These are phyloP conservation scores for Leptatherina wallacei DNA, from an alignment of 2,797 vertebrate species.

Conservation along the genomic window DNA sequence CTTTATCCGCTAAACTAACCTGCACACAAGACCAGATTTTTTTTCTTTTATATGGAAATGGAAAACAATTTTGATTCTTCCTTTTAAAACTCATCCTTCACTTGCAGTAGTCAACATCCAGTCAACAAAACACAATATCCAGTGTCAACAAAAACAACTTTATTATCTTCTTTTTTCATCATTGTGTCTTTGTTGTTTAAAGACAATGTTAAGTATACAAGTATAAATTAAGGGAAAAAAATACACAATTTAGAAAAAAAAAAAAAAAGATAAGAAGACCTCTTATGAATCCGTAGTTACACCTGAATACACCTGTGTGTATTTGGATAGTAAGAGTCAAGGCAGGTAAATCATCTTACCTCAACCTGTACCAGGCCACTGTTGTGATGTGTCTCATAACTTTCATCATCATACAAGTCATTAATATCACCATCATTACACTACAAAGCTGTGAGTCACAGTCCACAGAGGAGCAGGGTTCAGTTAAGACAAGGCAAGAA, in stretches of 20 bases:
- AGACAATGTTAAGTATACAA: conserved; percentile 70
- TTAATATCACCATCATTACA: conserved; percentile 29
- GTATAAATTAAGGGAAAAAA: conserved; percentile 77
- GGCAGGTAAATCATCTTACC: conserved; percentile 57
- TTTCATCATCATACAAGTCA: conserved; percentile 24
- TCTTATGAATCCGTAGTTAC: conserved; percentile 59
- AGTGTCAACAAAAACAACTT: conserved; percentile 78
- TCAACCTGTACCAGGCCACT: conserved; percentile 45
- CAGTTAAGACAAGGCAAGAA: conserved; percentile 80
- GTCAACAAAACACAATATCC: no score
- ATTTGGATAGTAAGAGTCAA: conserved; percentile 50
- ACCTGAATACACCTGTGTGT: conserved; percentile 64
- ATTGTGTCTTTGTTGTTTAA: conserved; percentile 68
- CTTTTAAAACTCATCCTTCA: not conserved
- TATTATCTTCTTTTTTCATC: conserved; percentile 74
- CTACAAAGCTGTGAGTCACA: conserved; percentile 42
- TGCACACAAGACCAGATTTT: no score
- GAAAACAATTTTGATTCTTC: not conserved
- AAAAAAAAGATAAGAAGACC: conserved; percentile 26
- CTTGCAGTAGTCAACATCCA: no score
- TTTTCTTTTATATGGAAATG: not conserved
- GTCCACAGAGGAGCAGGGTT: conserved; percentile 51
- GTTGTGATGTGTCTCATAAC: conserved; percentile 45
- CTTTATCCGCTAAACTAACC: no score
- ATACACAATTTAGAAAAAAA: conserved; percentile 64